Percentiles rank a stretch among this genome's conserved stretches.
These are phyloP conservation scores for Eolophus roseicapilla DNA, from an alignment of 2,113 vertebrate species.

Conservation along the genomic window DNA sequence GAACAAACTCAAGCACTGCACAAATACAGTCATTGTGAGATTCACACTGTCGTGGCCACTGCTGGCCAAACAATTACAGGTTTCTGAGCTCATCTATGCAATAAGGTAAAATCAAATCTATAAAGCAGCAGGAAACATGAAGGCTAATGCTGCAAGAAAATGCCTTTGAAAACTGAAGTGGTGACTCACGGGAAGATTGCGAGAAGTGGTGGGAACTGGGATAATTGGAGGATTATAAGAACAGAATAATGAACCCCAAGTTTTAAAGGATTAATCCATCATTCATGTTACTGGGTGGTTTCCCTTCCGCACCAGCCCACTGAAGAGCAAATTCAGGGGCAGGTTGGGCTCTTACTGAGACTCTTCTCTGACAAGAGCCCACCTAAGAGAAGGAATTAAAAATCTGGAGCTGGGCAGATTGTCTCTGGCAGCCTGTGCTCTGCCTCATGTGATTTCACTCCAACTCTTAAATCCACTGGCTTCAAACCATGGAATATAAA, in stretches of 20 bases:
- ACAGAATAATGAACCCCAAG: not conserved
- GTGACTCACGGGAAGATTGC: not conserved
- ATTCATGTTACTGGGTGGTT: not conserved
- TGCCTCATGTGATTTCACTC: not conserved
- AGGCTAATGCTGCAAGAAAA: not conserved
- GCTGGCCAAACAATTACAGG: not conserved
- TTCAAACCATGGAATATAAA: not conserved
- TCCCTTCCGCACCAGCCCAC: not conserved
- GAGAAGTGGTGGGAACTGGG: not conserved
- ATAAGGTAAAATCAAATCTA: not conserved
- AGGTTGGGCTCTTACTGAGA: not conserved
- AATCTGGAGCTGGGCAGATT: not conserved
- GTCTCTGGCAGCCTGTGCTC: not conserved
- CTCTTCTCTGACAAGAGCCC: not conserved
- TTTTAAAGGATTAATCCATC: not conserved
- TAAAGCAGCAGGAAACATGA: not conserved
- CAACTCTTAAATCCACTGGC: not conserved
- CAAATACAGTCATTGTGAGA: not conserved
- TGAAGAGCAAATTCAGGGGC: not conserved
- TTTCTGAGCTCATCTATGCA: not conserved
- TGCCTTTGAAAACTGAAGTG: not conserved
- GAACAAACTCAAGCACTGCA: not conserved
- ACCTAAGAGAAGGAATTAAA: rapidly evolving
- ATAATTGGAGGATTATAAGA: not conserved
- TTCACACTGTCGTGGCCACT: not conserved